Conservation (phyloP, 2,888 invertebrate genomes). For the Buathra laborator region DNA sequence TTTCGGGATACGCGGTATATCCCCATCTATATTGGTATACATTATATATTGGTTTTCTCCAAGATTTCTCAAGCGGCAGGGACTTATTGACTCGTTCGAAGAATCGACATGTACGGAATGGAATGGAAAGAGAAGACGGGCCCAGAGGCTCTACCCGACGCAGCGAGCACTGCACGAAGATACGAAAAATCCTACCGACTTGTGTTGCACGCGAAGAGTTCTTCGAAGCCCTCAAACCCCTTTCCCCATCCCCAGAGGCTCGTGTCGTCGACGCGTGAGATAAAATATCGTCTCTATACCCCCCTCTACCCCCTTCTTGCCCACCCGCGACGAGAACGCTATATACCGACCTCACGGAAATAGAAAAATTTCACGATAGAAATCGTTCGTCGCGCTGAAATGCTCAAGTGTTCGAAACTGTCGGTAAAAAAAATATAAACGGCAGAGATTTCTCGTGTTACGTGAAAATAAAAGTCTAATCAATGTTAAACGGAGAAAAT, state of each 20-base stretch:
- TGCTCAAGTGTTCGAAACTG: too few relatives aligned
- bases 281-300: conserved; percentile 54
- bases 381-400: conserved; percentile 21
- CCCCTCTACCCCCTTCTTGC: background rate
- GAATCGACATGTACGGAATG: conserved; percentile 45
- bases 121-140: background rate
- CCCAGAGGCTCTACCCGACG: conserved; percentile 2
- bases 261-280: conserved; percentile 52
- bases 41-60: conserved; percentile 17
- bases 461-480: background rate
- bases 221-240: conserved; percentile 2
- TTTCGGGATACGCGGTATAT: conserved; percentile 7
- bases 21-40: background rate
- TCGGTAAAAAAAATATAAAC: too few relatives aligned
- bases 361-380: conserved; percentile 60
- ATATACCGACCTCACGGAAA: conserved; percentile 33
- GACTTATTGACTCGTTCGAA: conserved; percentile 63
- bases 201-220: conserved; percentile 11
- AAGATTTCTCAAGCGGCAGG: conserved; percentile 59
- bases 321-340: background rate
- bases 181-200: conserved; percentile 22
- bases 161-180: background rate
- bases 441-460: background rate
- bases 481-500: background rate
- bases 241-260: conserved; percentile 29